Evolutionary conservation across 2,797 vertebrate species (phyloP).

Genomic region (Sebastes steindachneri): DNA sequence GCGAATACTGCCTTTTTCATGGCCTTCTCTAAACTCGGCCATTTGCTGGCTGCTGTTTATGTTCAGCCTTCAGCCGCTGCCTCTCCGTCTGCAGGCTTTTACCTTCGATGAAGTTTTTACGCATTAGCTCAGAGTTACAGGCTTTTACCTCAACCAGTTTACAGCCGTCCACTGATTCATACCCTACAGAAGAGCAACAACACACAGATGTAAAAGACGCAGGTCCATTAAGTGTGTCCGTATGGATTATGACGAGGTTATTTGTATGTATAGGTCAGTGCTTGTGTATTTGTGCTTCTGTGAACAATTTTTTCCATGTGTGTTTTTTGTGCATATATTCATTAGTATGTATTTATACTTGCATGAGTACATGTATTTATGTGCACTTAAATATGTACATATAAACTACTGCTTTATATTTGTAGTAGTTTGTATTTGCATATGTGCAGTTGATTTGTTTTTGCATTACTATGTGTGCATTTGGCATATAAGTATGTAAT

Average conservation of each 20-base stretch:
- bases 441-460: background rate
- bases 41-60: slow-evolving; percentile 34
- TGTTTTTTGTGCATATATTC: background rate
- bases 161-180: slow-evolving; percentile 50
- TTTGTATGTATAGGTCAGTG: background rate
- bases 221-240: background rate
- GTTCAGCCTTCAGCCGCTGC: slow-evolving; percentile 46
- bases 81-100: slow-evolving; percentile 39
- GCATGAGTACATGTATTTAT: background rate
- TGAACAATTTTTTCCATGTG: background rate
- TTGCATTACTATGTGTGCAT: background rate
- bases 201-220: background rate
- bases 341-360: background rate
- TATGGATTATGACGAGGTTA: background rate
- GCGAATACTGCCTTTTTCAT: background rate
- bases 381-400: background rate
- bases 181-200: slow-evolving; percentile 13
- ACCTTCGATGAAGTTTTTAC: slow-evolving; percentile 61
- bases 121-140: slow-evolving; percentile 40
- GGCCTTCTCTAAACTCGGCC: slow-evolving; percentile 11
- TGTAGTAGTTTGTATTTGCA: background rate
- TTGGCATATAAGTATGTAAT: slow-evolving; percentile 1
- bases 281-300: background rate
- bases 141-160: slow-evolving; percentile 56
- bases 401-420: background rate